Base-by-base conservation (phyloP, 2,113 vertebrate genomes). In the Sebastes schlegelii region DNA sequence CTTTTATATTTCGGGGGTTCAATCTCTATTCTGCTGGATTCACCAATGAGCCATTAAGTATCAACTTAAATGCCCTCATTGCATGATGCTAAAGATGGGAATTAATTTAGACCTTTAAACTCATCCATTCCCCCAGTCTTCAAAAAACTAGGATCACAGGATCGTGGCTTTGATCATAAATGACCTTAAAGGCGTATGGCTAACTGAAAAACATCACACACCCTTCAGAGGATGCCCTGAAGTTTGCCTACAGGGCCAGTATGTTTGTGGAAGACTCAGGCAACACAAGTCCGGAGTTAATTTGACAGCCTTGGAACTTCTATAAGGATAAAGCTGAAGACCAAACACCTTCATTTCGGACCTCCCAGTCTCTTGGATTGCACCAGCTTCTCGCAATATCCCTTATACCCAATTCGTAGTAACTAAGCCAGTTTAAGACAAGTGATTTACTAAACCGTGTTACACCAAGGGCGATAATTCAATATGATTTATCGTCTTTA, bases 91-190 rank as follows among this genome's bases (percentile, higher is more conserved):
- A 34, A 80, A 58, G 55, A 82, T 49, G 43, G 45, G 61, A 68
- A 58, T 70, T 61, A 3, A 63, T 49, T 83, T 70, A 62, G 62
- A 81, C 48, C 45, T 77, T 40, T 69, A 19, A 83, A 79, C 23
- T 77, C 65, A 11, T 19, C 19, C n/a, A 48, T 60, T 66, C 46
- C 61, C 60, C 19, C 26, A 74, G 14, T 68, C 49, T 40, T 62
- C 16, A 67, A 69, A 68, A 26, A 40, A 60, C 13, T n/a, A 70
- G 4, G 57, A 79, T 70, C 74, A 76, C 57, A 86, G 63, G 51
- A 66, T 52, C n/a, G 21, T 8, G 48, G 42, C 61, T 74, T 86
- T 82, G 72, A 89, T 82, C 62, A 70, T 42, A 80, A 64, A 69
- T 26, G 80, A 45, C 40, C 46, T 69, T 71, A 73, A 60, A 84